A percentile compares a stretch with the other conserved stretches of the same genome.
These are phyloP conservation scores for Laupala kohalensis DNA, from an alignment of 1,140 invertebrate genomes.

Conservation along the genomic window DNA sequence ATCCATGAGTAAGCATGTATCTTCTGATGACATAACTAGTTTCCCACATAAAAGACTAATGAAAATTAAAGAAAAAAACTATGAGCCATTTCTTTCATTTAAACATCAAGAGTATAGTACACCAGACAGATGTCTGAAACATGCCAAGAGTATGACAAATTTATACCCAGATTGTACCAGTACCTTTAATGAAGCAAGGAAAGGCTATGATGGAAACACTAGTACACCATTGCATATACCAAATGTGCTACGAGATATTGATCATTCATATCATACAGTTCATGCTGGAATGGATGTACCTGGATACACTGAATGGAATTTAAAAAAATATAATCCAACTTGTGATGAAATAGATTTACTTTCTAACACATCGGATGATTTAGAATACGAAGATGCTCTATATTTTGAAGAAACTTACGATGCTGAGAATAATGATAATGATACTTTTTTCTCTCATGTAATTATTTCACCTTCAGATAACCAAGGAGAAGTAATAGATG, in stretches of 20 bases:
- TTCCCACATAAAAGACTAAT: background rate
- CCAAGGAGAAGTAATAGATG: no score
- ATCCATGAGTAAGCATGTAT: background rate
- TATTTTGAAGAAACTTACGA: slow-evolving; percentile 1
- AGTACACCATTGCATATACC: background rate
- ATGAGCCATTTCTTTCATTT: background rate
- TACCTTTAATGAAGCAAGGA: background rate
- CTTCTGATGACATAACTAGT: background rate
- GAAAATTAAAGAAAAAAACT: background rate
- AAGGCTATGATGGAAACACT: no score
- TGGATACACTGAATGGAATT: background rate
- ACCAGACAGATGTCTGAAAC: background rate
- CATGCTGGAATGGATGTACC: slow-evolving; percentile 12
- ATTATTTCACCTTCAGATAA: background rate
- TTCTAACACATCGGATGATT: background rate
- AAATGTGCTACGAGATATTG: background rate
- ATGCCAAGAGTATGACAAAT: background rate
- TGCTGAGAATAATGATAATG: background rate
- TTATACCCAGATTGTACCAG: background rate
- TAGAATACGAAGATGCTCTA: slow-evolving; percentile 1
- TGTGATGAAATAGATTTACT: background rate
- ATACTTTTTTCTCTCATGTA: slow-evolving; percentile 9
- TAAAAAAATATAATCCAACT: background rate
- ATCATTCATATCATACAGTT: slow-evolving; percentile 12
- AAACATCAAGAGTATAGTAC: background rate